These are phyloP conservation scores for Octodon degus DNA, from an alignment of 2,113 vertebrate genomes.

Conservation along the genomic window DNA sequence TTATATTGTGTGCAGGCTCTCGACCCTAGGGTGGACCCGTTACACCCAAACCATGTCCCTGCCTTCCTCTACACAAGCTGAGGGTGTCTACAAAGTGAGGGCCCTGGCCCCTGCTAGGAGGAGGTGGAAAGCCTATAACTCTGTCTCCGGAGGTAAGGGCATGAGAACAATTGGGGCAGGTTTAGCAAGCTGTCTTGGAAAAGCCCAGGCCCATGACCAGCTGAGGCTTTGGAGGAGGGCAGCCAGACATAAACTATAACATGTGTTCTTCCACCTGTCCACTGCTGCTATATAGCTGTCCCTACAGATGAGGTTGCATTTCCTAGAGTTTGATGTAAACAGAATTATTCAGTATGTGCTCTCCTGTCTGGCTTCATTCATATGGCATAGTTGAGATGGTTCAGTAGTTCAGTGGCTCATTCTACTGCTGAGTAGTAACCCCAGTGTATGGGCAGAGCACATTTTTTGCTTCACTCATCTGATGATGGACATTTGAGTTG, in stretches of 20 bases:
- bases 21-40: background rate
- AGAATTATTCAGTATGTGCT: background rate
- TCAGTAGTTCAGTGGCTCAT: background rate
- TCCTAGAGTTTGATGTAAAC: background rate
- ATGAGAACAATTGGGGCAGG: background rate
- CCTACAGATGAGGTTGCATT: background rate
- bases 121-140: background rate
- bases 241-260: background rate
- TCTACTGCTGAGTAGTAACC: background rate
- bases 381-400: background rate
- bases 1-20: background rate
- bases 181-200: background rate
- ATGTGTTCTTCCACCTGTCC: background rate
- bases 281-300: background rate
- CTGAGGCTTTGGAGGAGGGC: background rate
- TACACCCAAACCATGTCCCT: background rate
- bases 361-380: background rate
- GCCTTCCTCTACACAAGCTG: background rate
- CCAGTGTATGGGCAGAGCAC: background rate
- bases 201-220: background rate
- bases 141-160: background rate
- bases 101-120: background rate
- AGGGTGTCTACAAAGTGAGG: background rate
- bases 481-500: background rate
- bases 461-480: background rate